These are phyloP conservation scores for Xiphophorus birchmanni DNA, from an alignment of 2,797 vertebrate genomes.

Conservation along the genomic window DNA sequence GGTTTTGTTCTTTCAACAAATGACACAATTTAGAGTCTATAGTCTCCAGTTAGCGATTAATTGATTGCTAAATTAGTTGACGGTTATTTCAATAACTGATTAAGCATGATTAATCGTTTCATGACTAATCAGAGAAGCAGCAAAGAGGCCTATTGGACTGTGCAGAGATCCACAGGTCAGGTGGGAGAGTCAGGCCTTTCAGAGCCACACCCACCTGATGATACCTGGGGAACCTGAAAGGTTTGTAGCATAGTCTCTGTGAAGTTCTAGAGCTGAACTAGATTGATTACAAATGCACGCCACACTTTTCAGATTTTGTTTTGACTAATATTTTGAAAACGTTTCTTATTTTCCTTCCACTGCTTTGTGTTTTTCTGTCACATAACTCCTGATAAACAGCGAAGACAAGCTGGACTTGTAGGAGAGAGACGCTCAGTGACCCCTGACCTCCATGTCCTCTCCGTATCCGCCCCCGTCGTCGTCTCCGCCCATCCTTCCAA, in stretches of 20 bases:
- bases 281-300: not conserved
- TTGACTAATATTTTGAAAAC: not conserved
- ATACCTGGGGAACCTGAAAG: no score
- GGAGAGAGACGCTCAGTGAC: no score
- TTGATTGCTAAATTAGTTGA: no score
- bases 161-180: not conserved
- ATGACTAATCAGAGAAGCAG: not conserved
- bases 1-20: no score
- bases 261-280: not conserved
- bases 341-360: not conserved
- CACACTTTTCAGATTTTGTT: not conserved
- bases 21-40: no score
- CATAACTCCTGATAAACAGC: no score
- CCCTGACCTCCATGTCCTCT: slow-evolving; percentile 90
- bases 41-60: no score
- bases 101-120: no score
- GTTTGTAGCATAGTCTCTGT: no score
- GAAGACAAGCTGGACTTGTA: no score
- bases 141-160: not conserved
- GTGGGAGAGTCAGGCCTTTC: not conserved
- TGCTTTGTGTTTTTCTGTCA: not conserved
- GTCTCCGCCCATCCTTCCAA: slow-evolving; percentile 85
- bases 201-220: not conserved
- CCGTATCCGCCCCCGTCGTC: slow-evolving; percentile 88
- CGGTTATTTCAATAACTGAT: no score